Evolutionary conservation across 1,140 invertebrate species (phyloP).

Genomic region (Oedothorax gibbosus): DNA sequence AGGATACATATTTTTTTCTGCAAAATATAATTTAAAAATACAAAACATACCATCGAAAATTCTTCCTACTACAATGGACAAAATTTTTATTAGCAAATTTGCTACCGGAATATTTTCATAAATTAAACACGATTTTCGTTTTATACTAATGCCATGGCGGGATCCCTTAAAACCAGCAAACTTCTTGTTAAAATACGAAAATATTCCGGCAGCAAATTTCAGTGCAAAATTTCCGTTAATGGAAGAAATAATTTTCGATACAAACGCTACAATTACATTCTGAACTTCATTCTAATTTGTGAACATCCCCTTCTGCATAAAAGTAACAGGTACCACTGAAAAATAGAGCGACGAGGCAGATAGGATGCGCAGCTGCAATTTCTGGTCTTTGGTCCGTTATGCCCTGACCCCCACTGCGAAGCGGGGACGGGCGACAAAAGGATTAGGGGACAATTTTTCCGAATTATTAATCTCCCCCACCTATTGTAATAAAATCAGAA

Average conservation of each 20-base stretch:
- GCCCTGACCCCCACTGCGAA: background rate
- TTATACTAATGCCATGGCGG: too few species aligned
- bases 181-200: too few species aligned
- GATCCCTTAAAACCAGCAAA: too few species aligned
- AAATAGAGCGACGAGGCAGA: conserved; percentile 24
- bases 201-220: too few species aligned
- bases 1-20: too few species aligned
- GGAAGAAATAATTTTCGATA: background rate
- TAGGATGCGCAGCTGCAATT: conserved; percentile 40
- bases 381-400: conserved; percentile 17
- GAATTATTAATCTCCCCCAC: conserved; percentile 36
- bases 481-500: background rate
- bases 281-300: background rate
- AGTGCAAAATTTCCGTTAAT: too few species aligned
- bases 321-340: conserved; percentile 26
- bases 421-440: conserved; percentile 19
- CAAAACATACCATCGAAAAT: too few species aligned
- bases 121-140: too few species aligned
- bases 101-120: too few species aligned
- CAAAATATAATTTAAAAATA: too few species aligned
- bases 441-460: conserved; percentile 50
- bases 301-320: background rate
- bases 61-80: too few species aligned
- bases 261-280: background rate
- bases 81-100: too few species aligned